These are phyloP conservation scores for Agriotes lineatus DNA, from an alignment of 2,888 invertebrate genomes.

Conservation along the genomic window DNA sequence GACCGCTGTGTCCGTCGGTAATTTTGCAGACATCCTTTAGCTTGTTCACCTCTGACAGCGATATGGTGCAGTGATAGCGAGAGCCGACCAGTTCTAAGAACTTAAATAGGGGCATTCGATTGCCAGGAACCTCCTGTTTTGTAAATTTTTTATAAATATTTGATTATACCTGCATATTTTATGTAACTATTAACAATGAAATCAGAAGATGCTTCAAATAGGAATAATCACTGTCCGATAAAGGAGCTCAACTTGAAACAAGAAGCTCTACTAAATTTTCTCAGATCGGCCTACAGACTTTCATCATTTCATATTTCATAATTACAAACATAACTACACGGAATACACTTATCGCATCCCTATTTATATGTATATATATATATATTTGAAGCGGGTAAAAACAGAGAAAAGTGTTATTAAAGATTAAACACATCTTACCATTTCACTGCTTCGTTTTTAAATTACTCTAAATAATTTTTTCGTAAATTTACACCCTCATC, in stretches of 20 bases:
- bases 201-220: conserved; percentile 12
- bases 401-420: too few relatives aligned
- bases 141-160: too few relatives aligned
- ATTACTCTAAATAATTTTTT: too few relatives aligned
- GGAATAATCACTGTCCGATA: conserved; percentile 1
- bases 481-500: too few relatives aligned
- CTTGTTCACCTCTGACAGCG: conserved; percentile 78
- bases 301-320: conserved; percentile 46
- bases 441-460: too few relatives aligned
- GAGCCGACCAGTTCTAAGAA: conserved; percentile 87
- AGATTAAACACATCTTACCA: too few relatives aligned
- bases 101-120: conserved; percentile 82
- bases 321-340: too few relatives aligned
- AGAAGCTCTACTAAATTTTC: conserved; percentile 43
- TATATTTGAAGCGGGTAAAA: too few relatives aligned
- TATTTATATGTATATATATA: too few relatives aligned
- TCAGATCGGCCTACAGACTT: conserved; percentile 51
- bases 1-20: conserved; percentile 76
- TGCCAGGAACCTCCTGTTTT: conserved; percentile 82
- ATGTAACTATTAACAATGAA: too few relatives aligned
- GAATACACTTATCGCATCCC: too few relatives aligned
- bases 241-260: conserved; percentile 21
- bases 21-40: conserved; percentile 83
- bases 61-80: conserved; percentile 81
- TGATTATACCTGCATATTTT: too few relatives aligned